phyloP scores from a whole-genome alignment of 92 coral and sea anemone genomes.

The Virgularia gustaviana region DNA sequence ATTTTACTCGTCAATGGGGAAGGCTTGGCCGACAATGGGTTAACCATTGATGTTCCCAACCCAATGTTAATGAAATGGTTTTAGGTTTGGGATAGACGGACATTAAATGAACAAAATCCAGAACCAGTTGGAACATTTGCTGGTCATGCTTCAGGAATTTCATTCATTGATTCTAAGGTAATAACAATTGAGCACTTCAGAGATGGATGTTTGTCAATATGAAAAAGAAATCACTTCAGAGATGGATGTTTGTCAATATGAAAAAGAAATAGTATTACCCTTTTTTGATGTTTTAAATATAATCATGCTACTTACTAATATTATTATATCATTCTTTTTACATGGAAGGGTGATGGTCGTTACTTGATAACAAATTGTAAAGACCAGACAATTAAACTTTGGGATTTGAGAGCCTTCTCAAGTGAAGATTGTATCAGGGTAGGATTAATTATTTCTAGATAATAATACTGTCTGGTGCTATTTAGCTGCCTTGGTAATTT shows the following conservation, averaged over 20 bases:
- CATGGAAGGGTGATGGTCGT: conserved; percentile 74
- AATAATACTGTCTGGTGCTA: too few relatives aligned
- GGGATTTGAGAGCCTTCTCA: conserved; percentile 94
- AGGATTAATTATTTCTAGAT: too few relatives aligned
- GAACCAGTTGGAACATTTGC: conserved; percentile 86
- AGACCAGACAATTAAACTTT: conserved; percentile 89
- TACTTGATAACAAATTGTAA: conserved; percentile 88
- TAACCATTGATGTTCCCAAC: background rate
- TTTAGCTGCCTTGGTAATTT: too few relatives aligned
- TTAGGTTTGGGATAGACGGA: conserved; percentile 97
- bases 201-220: background rate
- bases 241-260: background rate
- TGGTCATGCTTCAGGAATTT: conserved; percentile 85
- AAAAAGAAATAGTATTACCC: background rate
- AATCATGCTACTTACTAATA: too few relatives aligned
- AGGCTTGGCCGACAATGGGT: too few relatives aligned
- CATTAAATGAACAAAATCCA: conserved; percentile 67
- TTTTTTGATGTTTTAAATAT: too few relatives aligned
- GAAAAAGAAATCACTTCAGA: background rate
- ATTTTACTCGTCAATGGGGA: too few relatives aligned
- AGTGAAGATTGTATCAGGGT: conserved; percentile 59
- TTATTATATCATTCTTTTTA: background rate
- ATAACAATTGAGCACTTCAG: background rate
- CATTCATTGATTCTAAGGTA: conserved; percentile 81
- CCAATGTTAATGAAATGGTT: background rate